Conservation (phyloP, 2,113 vertebrate genomes). For the Eulacestoma nigropectus region DNA sequence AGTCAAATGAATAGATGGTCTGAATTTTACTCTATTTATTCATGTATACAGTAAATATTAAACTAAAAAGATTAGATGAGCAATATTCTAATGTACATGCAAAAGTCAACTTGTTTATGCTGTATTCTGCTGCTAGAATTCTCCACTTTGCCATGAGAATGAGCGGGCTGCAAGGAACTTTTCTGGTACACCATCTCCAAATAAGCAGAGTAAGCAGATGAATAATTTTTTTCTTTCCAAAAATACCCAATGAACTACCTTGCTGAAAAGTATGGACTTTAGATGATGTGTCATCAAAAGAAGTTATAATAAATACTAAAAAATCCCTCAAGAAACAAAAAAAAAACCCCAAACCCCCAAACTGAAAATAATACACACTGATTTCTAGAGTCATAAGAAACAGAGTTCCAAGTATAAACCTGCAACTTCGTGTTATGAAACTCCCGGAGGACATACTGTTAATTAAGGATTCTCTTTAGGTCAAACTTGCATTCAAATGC, state of each 20-base stretch:
- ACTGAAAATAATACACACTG: background rate
- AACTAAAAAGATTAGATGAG: background rate
- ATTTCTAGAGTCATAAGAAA: background rate
- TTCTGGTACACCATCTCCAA: background rate
- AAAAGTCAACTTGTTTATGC: background rate
- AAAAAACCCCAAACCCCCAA: background rate
- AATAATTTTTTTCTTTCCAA: background rate
- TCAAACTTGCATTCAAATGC: constrained; percentile 14
- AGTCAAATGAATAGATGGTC: background rate
- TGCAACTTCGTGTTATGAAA: background rate
- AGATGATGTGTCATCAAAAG: background rate
- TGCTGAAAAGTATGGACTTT: background rate
- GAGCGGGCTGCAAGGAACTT: background rate
- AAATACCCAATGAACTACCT: background rate
- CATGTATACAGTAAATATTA: background rate
- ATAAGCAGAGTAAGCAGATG: background rate
- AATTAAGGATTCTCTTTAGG: constrained; percentile 14
- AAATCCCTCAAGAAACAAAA: background rate
- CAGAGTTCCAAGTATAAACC: background rate
- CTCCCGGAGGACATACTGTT: background rate
- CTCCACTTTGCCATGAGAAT: background rate
- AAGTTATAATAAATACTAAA: background rate
- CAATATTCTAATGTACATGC: background rate
- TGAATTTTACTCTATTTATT: background rate
- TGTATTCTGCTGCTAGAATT: background rate